These are phyloP conservation scores for Eugnorisma glareosa DNA, from an alignment of 2,888 invertebrate species.

Conservation along the genomic window DNA sequence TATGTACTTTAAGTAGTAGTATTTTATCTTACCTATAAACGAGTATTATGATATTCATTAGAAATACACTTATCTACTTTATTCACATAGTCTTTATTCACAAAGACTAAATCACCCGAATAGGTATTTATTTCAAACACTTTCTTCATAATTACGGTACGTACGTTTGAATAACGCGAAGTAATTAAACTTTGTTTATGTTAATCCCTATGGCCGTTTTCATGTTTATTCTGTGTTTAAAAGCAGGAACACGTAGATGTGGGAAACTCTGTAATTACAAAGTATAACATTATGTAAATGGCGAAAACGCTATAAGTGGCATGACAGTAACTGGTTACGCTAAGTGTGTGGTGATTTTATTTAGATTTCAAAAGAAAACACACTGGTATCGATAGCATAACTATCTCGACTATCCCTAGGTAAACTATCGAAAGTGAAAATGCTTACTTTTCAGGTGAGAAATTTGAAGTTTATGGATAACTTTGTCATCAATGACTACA, in stretches of 20 bases:
- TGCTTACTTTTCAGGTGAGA: too few relatives aligned
- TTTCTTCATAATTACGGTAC: slow-evolving; percentile 20
- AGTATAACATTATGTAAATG: slow-evolving; percentile 60
- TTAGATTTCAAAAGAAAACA: too few relatives aligned
- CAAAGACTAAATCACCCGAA: neutral
- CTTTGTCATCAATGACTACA: too few relatives aligned
- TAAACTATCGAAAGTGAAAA: too few relatives aligned
- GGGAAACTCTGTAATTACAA: slow-evolving; percentile 62
- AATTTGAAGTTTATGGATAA: too few relatives aligned
- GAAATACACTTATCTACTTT: neutral
- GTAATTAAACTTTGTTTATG: slow-evolving; percentile 35
- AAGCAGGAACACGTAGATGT: slow-evolving; percentile 60
- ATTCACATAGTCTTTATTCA: neutral
- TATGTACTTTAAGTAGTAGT: too few relatives aligned
- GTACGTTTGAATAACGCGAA: slow-evolving; percentile 18
- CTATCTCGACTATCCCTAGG: too few relatives aligned
- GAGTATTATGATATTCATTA: too few relatives aligned
- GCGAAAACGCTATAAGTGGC: slow-evolving; percentile 27
- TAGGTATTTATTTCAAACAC: slow-evolving; percentile 9
- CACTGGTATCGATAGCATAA: neutral
- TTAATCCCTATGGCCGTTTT: slow-evolving; percentile 40
- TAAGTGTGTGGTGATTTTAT: neutral
- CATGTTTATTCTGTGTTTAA: slow-evolving; percentile 45
- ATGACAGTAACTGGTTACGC: slow-evolving; percentile 13
- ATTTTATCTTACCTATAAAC: too few relatives aligned